Evolutionary conservation across 2,113 vertebrate species (phyloP), one percentile per base, ranked within the genome.

Genomic region (Datnioides undecimradiatus): DNA sequence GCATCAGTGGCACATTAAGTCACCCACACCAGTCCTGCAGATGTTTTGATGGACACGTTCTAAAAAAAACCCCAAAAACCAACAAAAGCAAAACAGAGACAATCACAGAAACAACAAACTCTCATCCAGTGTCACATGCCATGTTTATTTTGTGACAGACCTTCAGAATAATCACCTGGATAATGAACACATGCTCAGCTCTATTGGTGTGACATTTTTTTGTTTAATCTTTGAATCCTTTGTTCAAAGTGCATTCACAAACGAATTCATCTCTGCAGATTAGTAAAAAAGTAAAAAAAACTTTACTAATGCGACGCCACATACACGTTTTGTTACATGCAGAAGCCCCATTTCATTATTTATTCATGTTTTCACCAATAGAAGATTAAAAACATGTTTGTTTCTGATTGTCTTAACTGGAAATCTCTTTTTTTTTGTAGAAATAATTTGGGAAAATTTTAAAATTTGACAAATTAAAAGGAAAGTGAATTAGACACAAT

Each of bases 331-430:
- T 90, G 74, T 88, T 41, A 84, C 77, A 86, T 88, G 78, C 72
- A 46, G 60, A 73, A 49, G 57, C 75, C 23, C 51, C 88, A 91
- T 92, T 88, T 80, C 89, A 91, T 90, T 73, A 84, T 82, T 83
- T 78, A 75, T 81, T 76, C 78, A 91, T 90, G 71, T 88, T 84
- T 66, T 88, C 83, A 88, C 81, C 48, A 59, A 57, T 34, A 63
- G 29, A 81, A 52, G 54, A 78, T n/a, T n/a, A 54, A 12, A 40
- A 29, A 66, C 68, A 40, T 16, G 25, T 82, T 90, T 85, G 88
- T 92, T 91, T 91, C 82, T 86, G 90, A 86, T 91, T 91, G 90
- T 88, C 87, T 88, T 88, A 51, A 64, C 67, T 73, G 81, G 3
- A 73, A 77, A 64, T 67, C 69, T 58, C 81, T 12, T 75, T 48